Percentiles rank a stretch among this genome's conserved stretches.
phyloP scores from a whole-genome alignment of 2,888 invertebrate species.

The Dione vanillae region DNA sequence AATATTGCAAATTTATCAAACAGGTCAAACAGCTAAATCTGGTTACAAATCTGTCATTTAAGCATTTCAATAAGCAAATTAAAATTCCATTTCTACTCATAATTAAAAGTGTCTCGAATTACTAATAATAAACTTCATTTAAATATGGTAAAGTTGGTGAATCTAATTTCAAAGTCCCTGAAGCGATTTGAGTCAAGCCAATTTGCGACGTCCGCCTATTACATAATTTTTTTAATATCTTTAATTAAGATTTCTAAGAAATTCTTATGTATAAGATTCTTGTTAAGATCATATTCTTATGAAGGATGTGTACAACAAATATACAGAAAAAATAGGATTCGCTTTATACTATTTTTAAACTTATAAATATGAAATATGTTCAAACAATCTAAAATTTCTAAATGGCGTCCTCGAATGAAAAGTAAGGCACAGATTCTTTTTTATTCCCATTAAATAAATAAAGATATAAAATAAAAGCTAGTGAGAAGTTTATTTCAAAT shows the following conservation, averaged over 20 bases:
- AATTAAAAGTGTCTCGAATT: conserved; percentile 32
- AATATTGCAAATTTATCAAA: too few species aligned
- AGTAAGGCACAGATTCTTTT: too few species aligned
- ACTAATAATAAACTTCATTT: conserved; percentile 35
- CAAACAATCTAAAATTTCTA: too few species aligned
- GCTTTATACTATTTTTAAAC: too few species aligned
- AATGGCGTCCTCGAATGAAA: too few species aligned
- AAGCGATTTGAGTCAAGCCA: too few species aligned
- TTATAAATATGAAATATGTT: too few species aligned
- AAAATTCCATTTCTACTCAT: conserved; percentile 15
- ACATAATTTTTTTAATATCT: conserved; percentile 40
- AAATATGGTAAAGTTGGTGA: conserved; percentile 42
- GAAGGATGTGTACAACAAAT: not conserved
- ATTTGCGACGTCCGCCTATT: too few species aligned
- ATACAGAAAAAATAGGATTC: too few species aligned
- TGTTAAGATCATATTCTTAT: not conserved
- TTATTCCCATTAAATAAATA: too few species aligned
- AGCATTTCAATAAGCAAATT: conserved; percentile 13
- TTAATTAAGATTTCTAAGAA: conserved; percentile 17
- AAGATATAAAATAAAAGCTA: too few species aligned
- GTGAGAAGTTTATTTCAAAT: too few species aligned
- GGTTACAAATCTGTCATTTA: not conserved
- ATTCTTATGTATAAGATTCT: not conserved
- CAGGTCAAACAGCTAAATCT: not conserved
- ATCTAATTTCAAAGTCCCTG: conserved; percentile 51